Evolutionary conservation across 2,888 invertebrate genomes (phyloP), one percentile per base, ranked within the genome.

Genomic region (Ephialtes manifestator): DNA sequence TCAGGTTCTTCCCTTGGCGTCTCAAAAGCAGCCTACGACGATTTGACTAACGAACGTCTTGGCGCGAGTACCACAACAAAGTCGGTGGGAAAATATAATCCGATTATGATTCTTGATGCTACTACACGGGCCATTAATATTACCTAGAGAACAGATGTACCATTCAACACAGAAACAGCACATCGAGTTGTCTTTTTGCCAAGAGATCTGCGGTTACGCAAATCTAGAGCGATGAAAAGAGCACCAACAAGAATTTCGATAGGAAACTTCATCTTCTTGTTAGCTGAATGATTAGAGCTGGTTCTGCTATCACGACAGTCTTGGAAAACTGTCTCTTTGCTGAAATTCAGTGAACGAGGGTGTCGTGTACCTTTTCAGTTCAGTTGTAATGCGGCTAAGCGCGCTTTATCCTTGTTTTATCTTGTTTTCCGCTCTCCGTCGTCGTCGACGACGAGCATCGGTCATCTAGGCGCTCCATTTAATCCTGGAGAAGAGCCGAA

Each of bases 401-500:
- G 89, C 91, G 90, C 89, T 91, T 92, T 92, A 92, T 93, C 92
- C 92, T 92, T 92, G 92, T 93, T 93, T 93, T 93, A 93, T 93
- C 93, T 93, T 92, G 91, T 93, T 92, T 92, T 91, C 91, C 87
- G 76, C 81, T 86, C 87, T 84, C 43, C 63, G 70, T 65, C 43
- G 67, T 67, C 46, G 67, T 83, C 83, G 79, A 39, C 88, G 82
- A 86, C 85, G 90, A 91, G 92, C 93, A 93, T 93, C 93, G 93
- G 93, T 93, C 93, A 93, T 93, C 93, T 91, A 92, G 92, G 90
- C 93, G 93, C 91, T 93, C 93, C 93, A 93, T 93, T 93, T 93
- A 93, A 93, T 93, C 93, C 93, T 90, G 87, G 83, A 90, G 91
- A 91, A 92, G 93, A 91, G 90, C 90, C 89, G 75, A 60, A 58